These are phyloP conservation scores for Galemys pyrenaicus DNA, from an alignment of 2,113 vertebrate genomes.

Conservation along the genomic window DNA sequence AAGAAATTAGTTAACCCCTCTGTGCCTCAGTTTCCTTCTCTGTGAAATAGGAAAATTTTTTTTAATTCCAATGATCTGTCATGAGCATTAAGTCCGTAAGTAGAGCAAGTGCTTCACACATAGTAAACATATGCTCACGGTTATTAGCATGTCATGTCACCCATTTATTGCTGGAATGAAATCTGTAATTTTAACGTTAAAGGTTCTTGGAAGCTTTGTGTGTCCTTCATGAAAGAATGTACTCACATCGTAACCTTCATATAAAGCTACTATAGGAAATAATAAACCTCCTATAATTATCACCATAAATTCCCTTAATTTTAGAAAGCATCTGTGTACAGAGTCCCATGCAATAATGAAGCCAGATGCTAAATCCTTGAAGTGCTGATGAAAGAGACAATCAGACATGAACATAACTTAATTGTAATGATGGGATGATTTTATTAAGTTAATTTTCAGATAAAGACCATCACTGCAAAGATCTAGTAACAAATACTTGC, in stretches of 20 bases:
- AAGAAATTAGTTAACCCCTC: background rate
- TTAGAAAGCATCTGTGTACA: background rate
- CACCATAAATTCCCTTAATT: background rate
- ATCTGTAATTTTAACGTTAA: background rate
- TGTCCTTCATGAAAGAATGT: background rate
- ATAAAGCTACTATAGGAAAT: background rate
- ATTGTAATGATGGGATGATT: constrained; percentile 45
- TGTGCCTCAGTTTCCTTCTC: background rate
- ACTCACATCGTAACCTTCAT: background rate
- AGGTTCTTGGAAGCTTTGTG: background rate
- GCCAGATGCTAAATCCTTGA: constrained; percentile 44
- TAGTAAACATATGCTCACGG: background rate
- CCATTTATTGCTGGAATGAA: background rate
- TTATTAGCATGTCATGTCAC: background rate
- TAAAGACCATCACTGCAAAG: constrained; percentile 42
- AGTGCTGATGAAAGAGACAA: constrained; percentile 62
- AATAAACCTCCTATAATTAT: background rate
- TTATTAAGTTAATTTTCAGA: constrained; percentile 58
- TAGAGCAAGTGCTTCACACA: background rate
- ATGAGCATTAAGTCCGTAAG: background rate
- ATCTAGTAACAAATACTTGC: constrained; percentile 5
- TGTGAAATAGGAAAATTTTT: background rate
- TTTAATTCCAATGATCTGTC: background rate
- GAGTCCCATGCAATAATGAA: background rate
- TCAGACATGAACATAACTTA: constrained; percentile 39